A percentile compares a stretch with the other conserved stretches of the same genome.
phyloP scores from a whole-genome alignment of 2,888 invertebrate genomes.

The Pristionchus maxplancki region DNA sequence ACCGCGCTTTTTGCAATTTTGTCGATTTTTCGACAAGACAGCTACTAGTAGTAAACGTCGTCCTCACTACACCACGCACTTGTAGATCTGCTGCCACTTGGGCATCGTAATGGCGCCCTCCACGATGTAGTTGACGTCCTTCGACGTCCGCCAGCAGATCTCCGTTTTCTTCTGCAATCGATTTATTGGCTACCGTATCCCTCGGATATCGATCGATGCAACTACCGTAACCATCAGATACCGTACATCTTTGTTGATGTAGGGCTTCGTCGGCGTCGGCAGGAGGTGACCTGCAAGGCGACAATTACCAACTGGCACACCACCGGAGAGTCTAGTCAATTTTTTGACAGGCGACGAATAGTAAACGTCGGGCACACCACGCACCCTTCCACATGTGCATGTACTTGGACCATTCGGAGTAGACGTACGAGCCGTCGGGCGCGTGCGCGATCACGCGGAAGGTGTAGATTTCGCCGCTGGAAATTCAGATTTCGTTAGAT shows the following conservation, averaged over 20 bases:
- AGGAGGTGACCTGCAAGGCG: neutral
- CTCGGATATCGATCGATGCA: neutral
- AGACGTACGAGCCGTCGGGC: slow-evolving; percentile 53
- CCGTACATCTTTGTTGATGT: slow-evolving; percentile 28
- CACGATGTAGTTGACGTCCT: slow-evolving; percentile 8
- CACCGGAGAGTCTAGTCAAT: neutral
- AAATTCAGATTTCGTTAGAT: neutral
- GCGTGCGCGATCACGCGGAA: slow-evolving; percentile 65
- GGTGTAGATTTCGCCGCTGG: slow-evolving; percentile 59
- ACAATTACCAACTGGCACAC: neutral
- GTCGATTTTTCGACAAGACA: neutral
- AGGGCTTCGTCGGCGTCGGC: neutral
- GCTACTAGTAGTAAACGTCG: neutral
- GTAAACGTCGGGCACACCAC: too few relatives aligned
- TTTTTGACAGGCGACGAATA: too few relatives aligned
- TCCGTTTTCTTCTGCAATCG: neutral
- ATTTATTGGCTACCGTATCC: neutral
- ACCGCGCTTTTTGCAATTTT: neutral
- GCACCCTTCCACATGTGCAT: neutral
- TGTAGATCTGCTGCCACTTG: neutral
- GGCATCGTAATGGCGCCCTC: neutral
- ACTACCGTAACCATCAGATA: neutral
- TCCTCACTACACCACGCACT: neutral
- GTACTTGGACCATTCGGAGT: slow-evolving; percentile 36
- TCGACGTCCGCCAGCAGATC: neutral